Base-by-base conservation (phyloP, 2,888 invertebrate species). In the Lucinisca nassula region DNA sequence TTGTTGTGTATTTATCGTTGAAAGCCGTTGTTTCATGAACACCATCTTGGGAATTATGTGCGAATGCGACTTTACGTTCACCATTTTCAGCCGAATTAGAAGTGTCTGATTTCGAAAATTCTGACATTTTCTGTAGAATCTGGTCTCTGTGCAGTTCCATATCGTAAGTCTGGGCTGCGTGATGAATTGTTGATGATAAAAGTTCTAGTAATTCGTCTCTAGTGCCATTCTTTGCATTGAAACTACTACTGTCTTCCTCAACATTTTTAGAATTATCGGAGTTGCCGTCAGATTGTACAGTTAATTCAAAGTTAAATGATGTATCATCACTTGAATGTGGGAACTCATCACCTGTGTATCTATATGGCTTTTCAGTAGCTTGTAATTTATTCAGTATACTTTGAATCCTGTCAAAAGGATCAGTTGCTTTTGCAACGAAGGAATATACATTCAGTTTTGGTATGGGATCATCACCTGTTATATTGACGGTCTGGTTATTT, bases 371-470 rank as follows among this genome's bases (percentile, higher is more conserved):
- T 32, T 67, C 21, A 17, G 67, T 3, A 3, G 8, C 8, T 30
- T 27, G 1, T 35, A 67, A 4, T 17, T 35, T 67, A 10, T 10
- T 21, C 2, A 67, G 32, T 8, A 88, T 81, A 37, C 6, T 32
- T 67, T 81, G 61, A 40, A 88, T 78, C 24, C 51, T 77, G 17
- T 82, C 51, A 70, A 88, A 88, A 21, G 88, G 88, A 83, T 88
- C 88, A 0, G 82, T 81, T 32, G 88, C 88, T 35, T 88, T 82
- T 1, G 88, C 88, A 67, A 88, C 55, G 27, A 88, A 88, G 35
- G 85, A 78, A 4, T 83, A 80, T 30, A 85, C 70, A 24, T 88
- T 81, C 4, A 80, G 37, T 14, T 67, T 35, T 67, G 32, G 30
- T 17, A 21, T 67, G 3, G 67, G 35, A 35, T 32, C 67, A 67